Base-by-base conservation (phyloP, 2,797 vertebrate genomes). In the Hypotaenidia philippensis region DNA sequence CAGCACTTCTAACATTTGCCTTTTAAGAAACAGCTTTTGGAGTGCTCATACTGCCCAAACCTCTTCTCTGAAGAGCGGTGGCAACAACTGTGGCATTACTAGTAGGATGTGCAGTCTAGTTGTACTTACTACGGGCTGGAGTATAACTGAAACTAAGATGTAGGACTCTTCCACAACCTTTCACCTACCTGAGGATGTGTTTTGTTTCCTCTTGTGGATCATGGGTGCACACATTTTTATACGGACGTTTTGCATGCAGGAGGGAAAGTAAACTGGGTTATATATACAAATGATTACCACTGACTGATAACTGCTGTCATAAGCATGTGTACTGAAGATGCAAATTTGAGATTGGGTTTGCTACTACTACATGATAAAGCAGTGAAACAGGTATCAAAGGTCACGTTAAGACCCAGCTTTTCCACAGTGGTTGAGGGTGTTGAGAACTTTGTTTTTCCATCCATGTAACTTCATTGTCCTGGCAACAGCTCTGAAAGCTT, bases 161-260 rank as follows among this genome's bases (percentile, higher is more conserved):
- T 13, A 40, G 49, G 40, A n/a, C 70, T 25, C 57, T 66, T 93
- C 44, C 41, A 31, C 44, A 89, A 26, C 81, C 45, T 83, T 92
- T 91, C 64, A 66, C 40, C 49, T 12, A 17, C 26, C 44, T 59
- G 74, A 60, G 57, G 52, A 82, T 70, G 34, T 27, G 2, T 71
- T 92, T 93, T 75, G 22, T 83, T 95, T 93, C 79, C 85, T 82
- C 7, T 27, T 79, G 60, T 47, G 60, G 34, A 87, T 92, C 10
- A 5, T 10, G 55, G 50, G 6, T 89, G 56, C 95, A 44, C 70
- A 69, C 8, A 41, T 68, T 78, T 89, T 92, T 41, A 22, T 25
- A 32, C 64, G 47, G n/a, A n/a, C 4, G 5, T 90, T 85, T 93
- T 81, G 52, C 12, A 2, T 69, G 69, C 36, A 47, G 55, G 22